A percentile compares a stretch with the other conserved stretches of the same genome.
phyloP scores from a whole-genome alignment of 2,113 vertebrate genomes.

The Equus quagga region DNA sequence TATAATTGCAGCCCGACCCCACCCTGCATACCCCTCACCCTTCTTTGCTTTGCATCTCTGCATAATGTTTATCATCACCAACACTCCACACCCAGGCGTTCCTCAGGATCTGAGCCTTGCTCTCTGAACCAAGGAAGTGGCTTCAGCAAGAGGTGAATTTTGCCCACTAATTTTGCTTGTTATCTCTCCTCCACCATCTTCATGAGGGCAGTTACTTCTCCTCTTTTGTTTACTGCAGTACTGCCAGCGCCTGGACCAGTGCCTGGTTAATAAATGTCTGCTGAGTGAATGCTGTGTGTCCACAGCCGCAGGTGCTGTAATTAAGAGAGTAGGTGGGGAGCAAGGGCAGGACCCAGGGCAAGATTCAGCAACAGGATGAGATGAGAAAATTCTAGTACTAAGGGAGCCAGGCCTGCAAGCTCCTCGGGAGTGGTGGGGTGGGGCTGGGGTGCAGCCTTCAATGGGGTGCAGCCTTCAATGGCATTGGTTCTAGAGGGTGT shows the following conservation, averaged over 20 bases:
- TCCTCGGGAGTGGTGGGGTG: fast-evolving
- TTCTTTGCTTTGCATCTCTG: neutral
- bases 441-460: neutral
- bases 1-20: neutral
- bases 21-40: fast-evolving
- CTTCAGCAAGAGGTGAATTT: neutral
- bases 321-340: neutral
- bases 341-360: neutral
- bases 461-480: neutral
- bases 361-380: fast-evolving
- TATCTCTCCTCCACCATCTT: neutral
- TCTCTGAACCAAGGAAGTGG: neutral
- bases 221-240: neutral
- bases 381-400: neutral
- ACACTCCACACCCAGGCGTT: fast-evolving
- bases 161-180: neutral
- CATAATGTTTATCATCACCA: fast-evolving
- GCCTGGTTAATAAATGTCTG: too few relatives aligned
- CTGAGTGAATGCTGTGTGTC: too few relatives aligned
- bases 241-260: neutral
- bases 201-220: fast-evolving
- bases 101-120: neutral
- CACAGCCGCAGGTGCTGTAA: too few relatives aligned
- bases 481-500: fast-evolving
- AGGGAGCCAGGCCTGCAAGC: neutral